phyloP scores from a whole-genome alignment of 2,113 vertebrate genomes.

The Motacilla tschutschensis region DNA sequence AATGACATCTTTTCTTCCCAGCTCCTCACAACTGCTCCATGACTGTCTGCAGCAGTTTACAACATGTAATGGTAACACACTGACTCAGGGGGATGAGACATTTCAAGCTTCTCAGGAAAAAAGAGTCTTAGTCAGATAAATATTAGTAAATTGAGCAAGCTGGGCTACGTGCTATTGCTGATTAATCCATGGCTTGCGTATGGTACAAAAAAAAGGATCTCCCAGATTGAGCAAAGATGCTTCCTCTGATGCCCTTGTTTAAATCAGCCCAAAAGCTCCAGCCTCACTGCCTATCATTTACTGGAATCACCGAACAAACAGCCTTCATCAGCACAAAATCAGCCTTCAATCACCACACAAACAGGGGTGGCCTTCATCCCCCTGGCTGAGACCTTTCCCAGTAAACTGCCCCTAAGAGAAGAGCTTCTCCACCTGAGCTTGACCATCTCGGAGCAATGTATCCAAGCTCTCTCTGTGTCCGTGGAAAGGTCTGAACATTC shows the following conservation, averaged over 20 bases:
- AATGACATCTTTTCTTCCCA: background rate
- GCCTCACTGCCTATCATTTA: background rate
- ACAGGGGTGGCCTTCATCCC: background rate
- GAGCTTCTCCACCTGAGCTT: background rate
- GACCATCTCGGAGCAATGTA: background rate
- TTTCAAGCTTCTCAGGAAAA: conserved; percentile 23
- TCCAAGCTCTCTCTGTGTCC: background rate
- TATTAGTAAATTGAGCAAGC: conserved; percentile 61
- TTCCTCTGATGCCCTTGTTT: conserved; percentile 29
- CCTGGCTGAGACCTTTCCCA: background rate
- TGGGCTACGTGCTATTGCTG: conserved; percentile 16
- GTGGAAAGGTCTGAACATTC: background rate
- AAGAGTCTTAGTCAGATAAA: conserved; percentile 51
- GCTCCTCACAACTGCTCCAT: background rate
- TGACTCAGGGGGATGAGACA: conserved; percentile 39
- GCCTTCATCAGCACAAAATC: no score
- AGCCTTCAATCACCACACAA: no score
- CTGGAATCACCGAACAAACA: background rate
- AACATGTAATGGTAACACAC: background rate
- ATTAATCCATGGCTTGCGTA: conserved; percentile 37
- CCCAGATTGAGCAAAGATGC: conserved; percentile 1
- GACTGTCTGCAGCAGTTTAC: conserved; percentile 25
- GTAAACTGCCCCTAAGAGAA: background rate
- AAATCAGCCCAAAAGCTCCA: conserved; percentile 6
- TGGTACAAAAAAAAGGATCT: background rate